Percentiles rank a stretch among this genome's conserved stretches.
Evolutionary conservation across 2,797 vertebrate species (phyloP).

Genomic region (Helostoma temminkii): DNA sequence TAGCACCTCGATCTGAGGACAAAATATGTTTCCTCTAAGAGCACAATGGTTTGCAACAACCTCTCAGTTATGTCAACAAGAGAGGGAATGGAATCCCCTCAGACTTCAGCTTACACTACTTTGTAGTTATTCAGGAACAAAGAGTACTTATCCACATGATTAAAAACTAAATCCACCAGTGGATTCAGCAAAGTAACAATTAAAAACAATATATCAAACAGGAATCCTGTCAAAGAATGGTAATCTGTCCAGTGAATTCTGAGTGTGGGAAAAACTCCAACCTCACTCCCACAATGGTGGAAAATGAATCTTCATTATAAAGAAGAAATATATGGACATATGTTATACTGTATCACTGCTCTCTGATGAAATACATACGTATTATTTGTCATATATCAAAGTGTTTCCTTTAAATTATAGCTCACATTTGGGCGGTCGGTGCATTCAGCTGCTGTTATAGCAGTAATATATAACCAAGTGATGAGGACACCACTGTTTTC

Average conservation of each 20-base stretch:
- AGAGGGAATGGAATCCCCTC: slow-evolving; percentile 50
- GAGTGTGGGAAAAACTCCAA: slow-evolving; percentile 12
- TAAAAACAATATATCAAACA: not conserved
- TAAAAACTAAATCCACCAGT: slow-evolving; percentile 1
- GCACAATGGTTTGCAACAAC: slow-evolving; percentile 51
- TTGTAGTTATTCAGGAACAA: slow-evolving; percentile 21
- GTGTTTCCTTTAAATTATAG: too few species aligned
- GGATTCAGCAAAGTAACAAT: slow-evolving; percentile 17
- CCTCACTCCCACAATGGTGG: not conserved
- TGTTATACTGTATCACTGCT: too few species aligned
- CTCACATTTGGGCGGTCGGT: too few species aligned
- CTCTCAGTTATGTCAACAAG: slow-evolving; percentile 46
- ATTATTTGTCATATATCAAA: too few species aligned
- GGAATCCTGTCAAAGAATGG: not conserved
- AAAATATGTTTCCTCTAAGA: slow-evolving; percentile 51
- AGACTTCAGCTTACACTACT: slow-evolving; percentile 31
- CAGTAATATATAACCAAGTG: not conserved
- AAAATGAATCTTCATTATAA: not conserved
- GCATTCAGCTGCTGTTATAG: not conserved
- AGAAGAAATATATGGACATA: too few species aligned
- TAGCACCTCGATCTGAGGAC: slow-evolving; percentile 38
- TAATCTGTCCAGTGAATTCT: not conserved
- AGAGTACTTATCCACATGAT: not conserved
- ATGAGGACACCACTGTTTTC: slow-evolving; percentile 3
- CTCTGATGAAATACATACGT: too few species aligned